Conservation (phyloP, 1,140 invertebrate genomes). For the Leptinotarsa texana region DNA sequence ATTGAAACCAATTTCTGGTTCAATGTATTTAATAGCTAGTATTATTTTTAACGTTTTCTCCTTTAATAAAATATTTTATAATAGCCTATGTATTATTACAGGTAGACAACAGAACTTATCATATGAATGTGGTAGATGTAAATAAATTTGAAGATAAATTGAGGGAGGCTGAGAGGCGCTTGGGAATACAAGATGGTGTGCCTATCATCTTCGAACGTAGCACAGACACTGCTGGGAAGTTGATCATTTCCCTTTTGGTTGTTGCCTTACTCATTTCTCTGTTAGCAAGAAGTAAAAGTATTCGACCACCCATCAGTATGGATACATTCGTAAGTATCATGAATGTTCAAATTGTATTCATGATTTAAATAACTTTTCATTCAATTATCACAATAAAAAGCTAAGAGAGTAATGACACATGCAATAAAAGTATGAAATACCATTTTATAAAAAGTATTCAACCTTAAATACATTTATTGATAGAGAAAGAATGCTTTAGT, state of each 20-base stretch:
- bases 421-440: background rate
- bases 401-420: no score
- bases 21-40: no score
- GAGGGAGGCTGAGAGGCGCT: conserved; percentile 74
- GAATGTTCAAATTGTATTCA: background rate
- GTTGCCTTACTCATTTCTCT: conserved; percentile 70
- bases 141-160: conserved; percentile 87
- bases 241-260: conserved; percentile 71
- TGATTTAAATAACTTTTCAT: no score
- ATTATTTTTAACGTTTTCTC: no score
- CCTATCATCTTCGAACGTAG: conserved; percentile 82
- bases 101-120: conserved; percentile 68
- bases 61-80: no score
- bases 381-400: no score
- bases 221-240: conserved; percentile 70
- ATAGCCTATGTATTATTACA: conserved; percentile 48
- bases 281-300: conserved; percentile 68
- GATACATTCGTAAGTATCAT: conserved; percentile 70
- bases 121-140: conserved; percentile 83
- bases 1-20: no score
- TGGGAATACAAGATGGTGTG: conserved; percentile 80
- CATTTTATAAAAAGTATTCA: conserved; percentile 8
- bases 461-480: no score
- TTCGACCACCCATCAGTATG: conserved; percentile 71
- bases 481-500: no score